Evolutionary conservation across 2,797 vertebrate genomes (phyloP).

Genomic region (Adrianichthys oophorus): DNA sequence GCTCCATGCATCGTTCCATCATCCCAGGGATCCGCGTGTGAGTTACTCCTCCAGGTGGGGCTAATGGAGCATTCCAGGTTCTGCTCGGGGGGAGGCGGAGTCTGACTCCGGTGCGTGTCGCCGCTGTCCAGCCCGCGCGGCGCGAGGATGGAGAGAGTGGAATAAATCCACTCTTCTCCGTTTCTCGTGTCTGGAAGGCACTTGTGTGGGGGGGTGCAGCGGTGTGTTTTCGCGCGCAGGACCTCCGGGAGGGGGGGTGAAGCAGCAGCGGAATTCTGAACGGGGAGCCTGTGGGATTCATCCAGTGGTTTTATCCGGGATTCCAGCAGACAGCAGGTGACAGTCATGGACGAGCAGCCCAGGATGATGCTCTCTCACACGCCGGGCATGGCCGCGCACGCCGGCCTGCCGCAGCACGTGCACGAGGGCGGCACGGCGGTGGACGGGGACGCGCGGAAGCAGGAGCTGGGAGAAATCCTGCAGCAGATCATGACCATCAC

Average conservation of each 20-base stretch:
- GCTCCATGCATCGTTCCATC: not conserved
- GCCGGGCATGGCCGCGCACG: conserved; percentile 92
- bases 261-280: too few relatives aligned
- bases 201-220: conserved; percentile 36
- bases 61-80: conserved; percentile 57
- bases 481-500: conserved; percentile 99
- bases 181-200: conserved; percentile 34
- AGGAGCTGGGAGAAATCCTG: conserved; percentile 99
- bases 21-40: conserved; percentile 1
- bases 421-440: conserved; percentile 87
- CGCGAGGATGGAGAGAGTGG: conserved; percentile 75
- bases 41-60: conserved; percentile 72
- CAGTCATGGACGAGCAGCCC: conserved; percentile 94
- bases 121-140: conserved; percentile 71
- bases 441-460: conserved; percentile 92
- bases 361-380: conserved; percentile 94
- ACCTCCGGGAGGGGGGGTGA: too few relatives aligned
- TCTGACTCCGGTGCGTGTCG: conserved; percentile 60
- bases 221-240: conserved; percentile 16
- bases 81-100: conserved; percentile 76
- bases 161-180: conserved; percentile 58
- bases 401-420: conserved; percentile 93
- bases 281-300: too few relatives aligned
- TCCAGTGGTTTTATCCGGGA: conserved; percentile 48
- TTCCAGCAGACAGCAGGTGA: conserved; percentile 32